Base-by-base conservation (phyloP, 2,888 invertebrate species). In the Tanypteryx hageni region DNA sequence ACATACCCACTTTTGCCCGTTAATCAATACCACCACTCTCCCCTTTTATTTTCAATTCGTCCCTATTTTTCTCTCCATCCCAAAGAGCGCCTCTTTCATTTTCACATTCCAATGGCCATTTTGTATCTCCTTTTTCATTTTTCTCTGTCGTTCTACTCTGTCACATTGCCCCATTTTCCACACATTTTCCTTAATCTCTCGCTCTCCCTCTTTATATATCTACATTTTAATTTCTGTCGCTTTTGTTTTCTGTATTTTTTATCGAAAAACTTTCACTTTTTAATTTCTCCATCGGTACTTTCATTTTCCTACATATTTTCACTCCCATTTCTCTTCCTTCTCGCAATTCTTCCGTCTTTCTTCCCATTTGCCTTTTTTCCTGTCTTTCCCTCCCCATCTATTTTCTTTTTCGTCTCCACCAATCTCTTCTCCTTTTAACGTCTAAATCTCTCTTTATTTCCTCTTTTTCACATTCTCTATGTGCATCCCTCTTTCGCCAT, bases 231-330 rank as follows among this genome's bases (percentile, higher is more conserved):
- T n/a, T n/a, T n/a, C n/a, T n/a, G n/a, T n/a, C n/a, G 5, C 44
- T 44, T 44, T 44, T 5, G 1, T 5, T 44, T 44, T 44, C 57
- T 57, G n/a, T n/a, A 56, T 83, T 57, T 13, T 16, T n/a, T 14
- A 0, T 16, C 57, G 16, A 16, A 14, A 14, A 31, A 27, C 89
- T 89, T 64, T 44, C 89, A 64, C 68, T 89, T 44, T 89, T 64
- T 64, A 10, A 44, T 68, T 27, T 64, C 31, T 31, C 18, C 18
- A 86, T 27, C 14, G 4, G 0, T 10, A 11, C 22, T 58, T 14
- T 58, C 27, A 44, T 64, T 61, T 89, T 89, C 44, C 89, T 64
- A 27, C 59, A 61, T 89, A 64, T 31, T 64, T 64, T 61, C 89
- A 64, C 7, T 44, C 18, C 16, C 64, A 44, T 61, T 89, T 31